Percentiles rank a stretch among this genome's conserved stretches.
These are phyloP conservation scores for Coluber constrictor DNA, from an alignment of 2,797 vertebrate genomes.

Conservation along the genomic window DNA sequence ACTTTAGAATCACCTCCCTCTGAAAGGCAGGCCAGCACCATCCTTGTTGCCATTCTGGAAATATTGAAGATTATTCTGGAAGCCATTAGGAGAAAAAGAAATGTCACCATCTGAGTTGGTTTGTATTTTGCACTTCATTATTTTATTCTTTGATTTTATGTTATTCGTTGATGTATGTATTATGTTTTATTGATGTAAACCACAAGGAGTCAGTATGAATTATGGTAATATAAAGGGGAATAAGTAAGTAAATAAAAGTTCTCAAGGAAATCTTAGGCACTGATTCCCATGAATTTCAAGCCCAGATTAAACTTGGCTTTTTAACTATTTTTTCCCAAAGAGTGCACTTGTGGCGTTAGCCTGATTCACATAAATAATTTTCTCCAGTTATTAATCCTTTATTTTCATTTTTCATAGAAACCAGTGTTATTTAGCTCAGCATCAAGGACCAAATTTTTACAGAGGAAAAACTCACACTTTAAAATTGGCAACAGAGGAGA, in stretches of 20 bases:
- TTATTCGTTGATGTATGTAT: not conserved
- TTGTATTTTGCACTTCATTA: not conserved
- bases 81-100: not conserved
- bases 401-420: not conserved
- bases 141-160: not conserved
- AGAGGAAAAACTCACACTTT: not conserved
- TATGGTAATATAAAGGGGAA: too few species aligned
- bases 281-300: too few species aligned
- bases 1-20: not conserved
- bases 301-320: too few species aligned
- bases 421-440: not conserved
- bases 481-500: not conserved
- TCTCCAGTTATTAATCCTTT: not conserved
- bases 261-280: too few species aligned
- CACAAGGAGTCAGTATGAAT: too few species aligned
- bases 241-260: too few species aligned
- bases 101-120: not conserved
- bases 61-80: not conserved
- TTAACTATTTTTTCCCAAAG: too few species aligned
- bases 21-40: not conserved
- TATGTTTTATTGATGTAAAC: too few species aligned
- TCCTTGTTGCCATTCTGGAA: not conserved
- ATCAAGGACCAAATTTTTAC: not conserved
- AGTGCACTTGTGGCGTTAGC: too few species aligned
- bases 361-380: not conserved